Conservation (phyloP, 1,140 invertebrate genomes). For the Brevipalpus yothersi region DNA sequence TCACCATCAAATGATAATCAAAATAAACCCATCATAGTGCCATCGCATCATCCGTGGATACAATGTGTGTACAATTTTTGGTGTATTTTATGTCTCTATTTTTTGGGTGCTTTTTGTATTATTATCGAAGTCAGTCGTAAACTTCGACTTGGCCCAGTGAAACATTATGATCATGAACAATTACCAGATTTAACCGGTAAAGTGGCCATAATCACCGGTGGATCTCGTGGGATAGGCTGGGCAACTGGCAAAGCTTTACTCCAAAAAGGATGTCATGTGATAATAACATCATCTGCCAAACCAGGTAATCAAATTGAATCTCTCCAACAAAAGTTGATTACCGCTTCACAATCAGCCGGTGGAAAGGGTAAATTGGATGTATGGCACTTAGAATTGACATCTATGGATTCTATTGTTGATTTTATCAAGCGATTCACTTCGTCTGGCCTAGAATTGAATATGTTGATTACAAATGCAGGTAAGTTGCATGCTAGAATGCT, state of each 20-base stretch:
- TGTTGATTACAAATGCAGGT: neutral
- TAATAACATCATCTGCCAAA: constrained; percentile 37
- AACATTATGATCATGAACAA: constrained; percentile 1
- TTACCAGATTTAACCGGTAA: neutral
- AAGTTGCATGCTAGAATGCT: neutral
- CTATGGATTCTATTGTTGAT: constrained; percentile 30
- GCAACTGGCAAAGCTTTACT: constrained; percentile 49
- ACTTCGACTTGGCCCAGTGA: neutral
- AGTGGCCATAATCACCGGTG: constrained; percentile 35
- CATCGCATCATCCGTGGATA: neutral
- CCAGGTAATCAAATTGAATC: neutral
- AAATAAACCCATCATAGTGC: no score
- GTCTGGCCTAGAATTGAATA: constrained; percentile 13
- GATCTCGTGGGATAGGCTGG: constrained; percentile 57
- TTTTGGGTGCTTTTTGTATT: constrained; percentile 7
- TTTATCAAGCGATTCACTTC: neutral
- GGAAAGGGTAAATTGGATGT: constrained; percentile 4
- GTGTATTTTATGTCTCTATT: constrained; percentile 4
- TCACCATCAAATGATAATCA: no score
- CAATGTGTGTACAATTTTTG: neutral
- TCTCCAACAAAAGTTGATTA: neutral
- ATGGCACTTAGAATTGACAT: constrained; percentile 29
- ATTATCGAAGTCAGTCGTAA: constrained; percentile 6
- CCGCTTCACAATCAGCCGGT: neutral
- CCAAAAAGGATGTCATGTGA: constrained; percentile 49